These are phyloP conservation scores for Pipistrellus nathusii DNA, from an alignment of 2,797 vertebrate species.

Conservation along the genomic window DNA sequence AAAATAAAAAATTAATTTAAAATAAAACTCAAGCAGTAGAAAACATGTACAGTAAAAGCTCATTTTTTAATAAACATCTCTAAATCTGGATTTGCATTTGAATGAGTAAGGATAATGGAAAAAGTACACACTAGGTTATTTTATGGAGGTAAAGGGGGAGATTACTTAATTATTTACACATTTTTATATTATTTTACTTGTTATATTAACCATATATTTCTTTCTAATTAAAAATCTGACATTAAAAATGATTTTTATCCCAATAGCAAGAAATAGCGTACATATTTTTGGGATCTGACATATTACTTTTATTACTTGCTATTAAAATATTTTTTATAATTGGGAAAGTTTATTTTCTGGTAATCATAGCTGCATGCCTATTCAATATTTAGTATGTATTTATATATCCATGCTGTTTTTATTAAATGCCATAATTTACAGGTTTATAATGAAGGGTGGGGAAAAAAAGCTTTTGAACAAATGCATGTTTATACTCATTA, in stretches of 20 bases:
- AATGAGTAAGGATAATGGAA: background rate
- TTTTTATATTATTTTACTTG: background rate
- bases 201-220: background rate
- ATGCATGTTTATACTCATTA: background rate
- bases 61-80: background rate
- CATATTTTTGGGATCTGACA: background rate
- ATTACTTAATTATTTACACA: background rate
- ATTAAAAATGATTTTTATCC: constrained; percentile 7
- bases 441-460: background rate
- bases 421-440: background rate
- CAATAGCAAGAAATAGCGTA: background rate
- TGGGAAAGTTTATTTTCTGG: background rate
- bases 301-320: background rate
- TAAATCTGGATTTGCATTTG: background rate
- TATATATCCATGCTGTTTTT: background rate
- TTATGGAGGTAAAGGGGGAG: background rate
- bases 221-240: constrained; percentile 19
- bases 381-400: constrained; percentile 42
- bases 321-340: background rate
- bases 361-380: background rate
- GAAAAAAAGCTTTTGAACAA: background rate
- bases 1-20: background rate
- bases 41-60: background rate
- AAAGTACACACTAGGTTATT: background rate
- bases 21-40: background rate